phyloP scores from a whole-genome alignment of 2,797 vertebrate genomes.

The Manis crassicaudata region DNA sequence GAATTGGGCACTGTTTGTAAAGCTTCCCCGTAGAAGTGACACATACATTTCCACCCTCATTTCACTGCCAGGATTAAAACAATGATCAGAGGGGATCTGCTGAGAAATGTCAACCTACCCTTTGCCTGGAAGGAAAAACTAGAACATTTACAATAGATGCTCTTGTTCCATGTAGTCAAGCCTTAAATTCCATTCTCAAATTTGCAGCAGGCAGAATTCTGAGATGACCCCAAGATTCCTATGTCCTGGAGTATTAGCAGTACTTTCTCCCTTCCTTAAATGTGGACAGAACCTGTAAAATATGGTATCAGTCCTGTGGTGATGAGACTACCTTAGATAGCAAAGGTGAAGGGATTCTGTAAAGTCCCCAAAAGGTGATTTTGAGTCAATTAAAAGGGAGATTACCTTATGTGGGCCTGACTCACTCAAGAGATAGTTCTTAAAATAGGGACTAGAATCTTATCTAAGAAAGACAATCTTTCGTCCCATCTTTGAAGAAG shows the following conservation, averaged over 20 bases:
- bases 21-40: background rate
- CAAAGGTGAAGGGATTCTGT: background rate
- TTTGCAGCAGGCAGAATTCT: background rate
- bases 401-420: background rate
- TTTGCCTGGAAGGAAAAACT: background rate
- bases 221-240: background rate
- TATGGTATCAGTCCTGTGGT: background rate
- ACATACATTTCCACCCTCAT: background rate
- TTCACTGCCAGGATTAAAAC: constrained; percentile 28
- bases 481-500: background rate
- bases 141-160: background rate
- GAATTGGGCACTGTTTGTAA: background rate
- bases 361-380: background rate
- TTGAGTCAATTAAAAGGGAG: background rate
- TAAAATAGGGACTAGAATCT: background rate
- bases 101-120: background rate
- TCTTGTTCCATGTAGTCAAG: background rate
- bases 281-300: background rate
- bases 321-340: background rate
- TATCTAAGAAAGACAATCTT: background rate
- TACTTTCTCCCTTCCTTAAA: background rate
- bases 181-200: background rate
- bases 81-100: background rate
- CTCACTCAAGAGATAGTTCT: background rate
- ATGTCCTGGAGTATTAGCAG: background rate